phyloP scores from a whole-genome alignment of 2,888 invertebrate species.

The Monochamus alternatus region DNA sequence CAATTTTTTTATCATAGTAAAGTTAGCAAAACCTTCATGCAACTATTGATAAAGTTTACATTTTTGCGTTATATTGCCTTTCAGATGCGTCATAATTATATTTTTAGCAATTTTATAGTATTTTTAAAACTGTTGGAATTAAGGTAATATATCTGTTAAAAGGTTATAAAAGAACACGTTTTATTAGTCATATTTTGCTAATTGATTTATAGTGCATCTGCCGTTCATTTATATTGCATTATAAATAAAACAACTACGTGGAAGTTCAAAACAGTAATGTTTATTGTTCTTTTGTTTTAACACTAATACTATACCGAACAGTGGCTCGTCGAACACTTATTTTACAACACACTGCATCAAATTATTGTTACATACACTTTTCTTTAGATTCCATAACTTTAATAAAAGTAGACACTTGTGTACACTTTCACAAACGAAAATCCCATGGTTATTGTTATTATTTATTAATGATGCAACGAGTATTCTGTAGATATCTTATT shows the following conservation, averaged over 20 bases:
- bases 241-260: not conserved
- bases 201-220: not conserved
- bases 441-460: not conserved
- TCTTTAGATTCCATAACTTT: not conserved
- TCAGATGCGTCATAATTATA: not conserved
- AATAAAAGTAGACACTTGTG: not conserved
- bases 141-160: not conserved
- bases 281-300: not conserved
- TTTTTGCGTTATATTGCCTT: not conserved
- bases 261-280: not conserved
- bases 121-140: not conserved
- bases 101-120: slow-evolving; percentile 6
- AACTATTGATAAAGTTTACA: too few relatives aligned
- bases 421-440: not conserved
- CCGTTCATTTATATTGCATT: slow-evolving; percentile 2
- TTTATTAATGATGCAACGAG: too few relatives aligned
- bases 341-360: not conserved
- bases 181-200: not conserved
- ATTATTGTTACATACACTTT: not conserved
- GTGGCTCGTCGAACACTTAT: not conserved
- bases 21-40: too few relatives aligned
- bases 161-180: not conserved
- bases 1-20: too few relatives aligned
- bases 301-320: not conserved
- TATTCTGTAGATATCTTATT: too few relatives aligned